A percentile compares a stretch with the other conserved stretches of the same genome.
Evolutionary conservation across 30 jellyfish, hydroid and myxozoan genomes (phyloP).

Genomic region (Chironex yamaguchii): DNA sequence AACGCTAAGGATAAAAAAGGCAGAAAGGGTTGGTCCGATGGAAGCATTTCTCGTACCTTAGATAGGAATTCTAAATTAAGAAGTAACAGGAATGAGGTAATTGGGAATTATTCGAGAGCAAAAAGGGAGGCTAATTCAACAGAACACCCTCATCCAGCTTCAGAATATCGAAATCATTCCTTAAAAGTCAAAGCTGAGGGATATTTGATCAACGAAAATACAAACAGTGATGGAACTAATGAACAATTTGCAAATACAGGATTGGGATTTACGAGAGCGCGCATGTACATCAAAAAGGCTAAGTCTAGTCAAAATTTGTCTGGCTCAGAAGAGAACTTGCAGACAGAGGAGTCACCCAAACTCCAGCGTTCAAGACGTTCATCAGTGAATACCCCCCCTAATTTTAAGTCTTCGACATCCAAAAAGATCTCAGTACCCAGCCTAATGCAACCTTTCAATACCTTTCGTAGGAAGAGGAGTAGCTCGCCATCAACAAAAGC

Average conservation of each 20-base stretch:
- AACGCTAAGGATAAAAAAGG: too few relatives aligned
- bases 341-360: background rate
- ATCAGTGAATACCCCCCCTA: background rate
- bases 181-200: background rate
- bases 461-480: background rate
- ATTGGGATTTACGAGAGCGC: slow-evolving; percentile 26
- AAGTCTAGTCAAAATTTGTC: background rate
- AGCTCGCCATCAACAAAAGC: background rate
- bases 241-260: too few relatives aligned
- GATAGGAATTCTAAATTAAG: background rate
- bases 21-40: background rate
- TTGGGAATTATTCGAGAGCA: background rate
- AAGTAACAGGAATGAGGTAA: background rate
- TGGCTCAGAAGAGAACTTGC: background rate
- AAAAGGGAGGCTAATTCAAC: background rate
- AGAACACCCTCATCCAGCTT: background rate
- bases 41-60: background rate
- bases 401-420: background rate
- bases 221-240: background rate
- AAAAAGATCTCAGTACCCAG: background rate
- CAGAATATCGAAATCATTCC: background rate
- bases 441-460: background rate
- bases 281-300: background rate
- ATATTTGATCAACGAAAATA: background rate
- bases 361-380: background rate